Percentiles rank a stretch among this genome's conserved stretches.
These are phyloP conservation scores for Griposia aprilina DNA, from an alignment of 2,888 invertebrate genomes.

Conservation along the genomic window DNA sequence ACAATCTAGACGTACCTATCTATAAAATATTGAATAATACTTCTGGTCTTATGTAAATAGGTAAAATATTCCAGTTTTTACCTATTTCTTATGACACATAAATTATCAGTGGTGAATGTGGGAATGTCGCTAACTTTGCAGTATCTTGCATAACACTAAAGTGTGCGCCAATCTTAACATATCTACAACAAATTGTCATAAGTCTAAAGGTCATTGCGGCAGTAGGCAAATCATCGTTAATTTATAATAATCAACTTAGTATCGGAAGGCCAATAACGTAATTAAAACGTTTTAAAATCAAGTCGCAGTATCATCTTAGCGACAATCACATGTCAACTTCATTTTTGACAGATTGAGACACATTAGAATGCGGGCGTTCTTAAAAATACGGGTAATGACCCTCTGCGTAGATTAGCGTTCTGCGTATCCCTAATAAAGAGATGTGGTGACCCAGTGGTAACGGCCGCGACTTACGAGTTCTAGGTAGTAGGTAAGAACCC, in stretches of 20 bases:
- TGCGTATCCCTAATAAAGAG: too few species aligned
- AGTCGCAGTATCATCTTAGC: background rate
- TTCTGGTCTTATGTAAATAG: too few species aligned
- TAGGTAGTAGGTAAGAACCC: too few species aligned
- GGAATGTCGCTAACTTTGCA: background rate
- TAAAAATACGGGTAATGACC: background rate
- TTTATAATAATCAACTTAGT: background rate
- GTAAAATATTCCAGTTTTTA: too few species aligned
- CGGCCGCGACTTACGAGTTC: too few species aligned
- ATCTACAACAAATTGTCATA: background rate
- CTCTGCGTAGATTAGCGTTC: background rate
- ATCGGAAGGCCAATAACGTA: background rate
- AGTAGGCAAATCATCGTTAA: background rate
- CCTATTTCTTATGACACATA: background rate
- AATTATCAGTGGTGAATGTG: background rate
- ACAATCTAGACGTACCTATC: too few species aligned
- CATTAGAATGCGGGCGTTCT: background rate
- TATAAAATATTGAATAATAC: background rate
- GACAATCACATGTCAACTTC: background rate
- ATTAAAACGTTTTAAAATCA: background rate
- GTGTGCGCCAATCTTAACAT: background rate
- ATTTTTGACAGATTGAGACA: background rate
- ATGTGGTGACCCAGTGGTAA: too few species aligned
- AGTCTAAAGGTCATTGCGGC: slow-evolving; percentile 24
- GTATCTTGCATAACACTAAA: background rate